Evolutionary conservation across 2,888 invertebrate species (phyloP), one percentile per base, ranked within the genome.

Genomic region (Allygus modestus): DNA sequence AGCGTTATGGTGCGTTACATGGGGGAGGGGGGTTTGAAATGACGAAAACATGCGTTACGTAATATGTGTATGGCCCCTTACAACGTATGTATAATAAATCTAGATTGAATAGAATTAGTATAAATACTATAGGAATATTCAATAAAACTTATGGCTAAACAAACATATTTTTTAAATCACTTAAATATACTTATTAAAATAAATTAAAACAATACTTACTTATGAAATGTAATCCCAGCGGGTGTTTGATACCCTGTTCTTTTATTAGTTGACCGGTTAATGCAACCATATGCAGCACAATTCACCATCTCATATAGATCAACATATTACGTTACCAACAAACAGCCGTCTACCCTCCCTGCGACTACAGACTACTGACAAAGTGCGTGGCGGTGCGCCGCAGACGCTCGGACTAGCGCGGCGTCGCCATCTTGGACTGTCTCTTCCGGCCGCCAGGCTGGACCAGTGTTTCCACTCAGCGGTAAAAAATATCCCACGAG

Each of bases 191-290:
- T 23, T 54, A 23, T 5, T 15, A 12, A 31, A 65, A 1, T 5
- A 9, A 65, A 65, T 28, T 12, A 9, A 65, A 65, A 20, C 28
- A 65, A 28, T 23, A 20, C 65, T 65, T 65, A 65, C 65, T n/a
- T 65, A 28, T 65, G 65, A 65, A 65, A 65, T 65, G 65, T 65
- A 15, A 65, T 28, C 9, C 65, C 65, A 28, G 28, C 31, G 0
- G 65, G 65, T 65, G 7, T 28, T 65, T 15, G 1, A 65, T 28
- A 28, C 0, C 65, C 65, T 9, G 15, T 28, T 65, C 28, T 28
- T 7, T 65, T 65, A 65, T 26, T 15, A 1, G 28, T 2, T 15
- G 65, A 28, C 28, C 31, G 17, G 65, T 65, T 65, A 20, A 0
- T 65, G 20, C 65, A 65, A 26, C 65, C 65, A 17, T 28, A 65